Base-by-base conservation (phyloP, 1,140 invertebrate species). In the Magallana gigas region DNA sequence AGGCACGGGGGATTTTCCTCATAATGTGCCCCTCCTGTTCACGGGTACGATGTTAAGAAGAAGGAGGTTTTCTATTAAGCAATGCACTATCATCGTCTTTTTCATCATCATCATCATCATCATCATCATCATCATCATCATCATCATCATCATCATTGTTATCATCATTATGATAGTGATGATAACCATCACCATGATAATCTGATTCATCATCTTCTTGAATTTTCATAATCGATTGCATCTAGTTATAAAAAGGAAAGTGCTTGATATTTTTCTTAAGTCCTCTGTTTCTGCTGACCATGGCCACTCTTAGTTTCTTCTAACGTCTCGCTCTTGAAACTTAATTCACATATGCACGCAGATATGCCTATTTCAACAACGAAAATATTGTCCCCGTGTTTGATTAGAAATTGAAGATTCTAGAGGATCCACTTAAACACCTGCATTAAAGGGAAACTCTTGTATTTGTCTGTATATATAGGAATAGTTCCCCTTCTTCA, bases 291-390 rank as follows among this genome's bases (percentile, higher is more conserved):
- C 36, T 48, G 36, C 36, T 48, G 36, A 48, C 36, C 36, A 48
- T 48, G 36, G 36, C 36, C 36, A 48, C 36, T 48, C 36, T 48
- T 48, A 48, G 36, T 62, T n/a, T 62, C 60, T 62, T 62, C n/a
- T n/a, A n/a, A 1, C n/a, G 12, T n/a, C n/a, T 62, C 60, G n/a
- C 12, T 0, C 29, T 36, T 76, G 68, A 76, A 36, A 11, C 7
- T 76, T 62, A 62, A 62, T 62, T 62, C 60, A 62, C 9, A 76
- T 29, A 36, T 76, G 23, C 23, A 8, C 12, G 18, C 9, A 68
- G 64, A 62, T 68, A 68, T 68, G 64, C 64, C 16, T 68, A 68
- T n/a, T 68, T 68, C 64, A 68, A n/a, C 64, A 68, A n/a, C 64
- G 5, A 68, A 68, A 76, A 29, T 76, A 29, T 76, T 76, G 23